Evolutionary conservation across 2,888 invertebrate genomes (phyloP), one percentile per base, ranked within the genome.

Genomic region (Nomada fabriciana): DNA sequence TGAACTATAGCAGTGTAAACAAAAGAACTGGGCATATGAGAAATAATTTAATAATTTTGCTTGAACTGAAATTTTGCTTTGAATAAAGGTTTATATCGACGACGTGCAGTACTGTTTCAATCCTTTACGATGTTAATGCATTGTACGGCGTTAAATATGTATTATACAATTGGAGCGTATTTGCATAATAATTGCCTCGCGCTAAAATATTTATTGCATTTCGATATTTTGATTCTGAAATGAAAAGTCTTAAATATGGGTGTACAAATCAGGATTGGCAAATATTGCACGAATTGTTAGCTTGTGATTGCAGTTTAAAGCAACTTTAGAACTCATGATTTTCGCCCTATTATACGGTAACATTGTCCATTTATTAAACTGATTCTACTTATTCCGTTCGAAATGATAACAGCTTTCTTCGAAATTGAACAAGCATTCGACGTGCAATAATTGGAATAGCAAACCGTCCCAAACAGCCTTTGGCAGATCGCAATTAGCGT

Each of bases 401-500:
- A 18, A 53, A n/a, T 2, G n/a, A 55, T 55, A 55, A 20, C 20
- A 20, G n/a, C 9, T 52, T 52, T n/a, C 55, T 2, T 55, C 23
- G 20, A 50, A 25, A 59, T 67, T 36, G 25, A 72, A 36, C 52
- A 42, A 43, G 42, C 52, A 25, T 36, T 61, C 18, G 11, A 50
- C 25, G 18, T 23, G 10, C 43, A 43, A 50, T 63, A 76, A 64
- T 69, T 79, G 64, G 69, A 81, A 67, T 42, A 18, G 68, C 36
- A 76, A 81, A 74, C 76, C 57, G 63, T 18, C 57, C 61, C 63
- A 60, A 71, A 68, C 36, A 64, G 57, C 68, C 68, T 67, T 59
- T 36, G 59, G 55, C 29, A 36, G 68, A 75, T 71, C 20, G 69
- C 61, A 82, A 78, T 83, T 83, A 82, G 42, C 60, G 64, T 72